Conservation (phyloP, 2,113 vertebrate species). For the Gobio gobio region DNA sequence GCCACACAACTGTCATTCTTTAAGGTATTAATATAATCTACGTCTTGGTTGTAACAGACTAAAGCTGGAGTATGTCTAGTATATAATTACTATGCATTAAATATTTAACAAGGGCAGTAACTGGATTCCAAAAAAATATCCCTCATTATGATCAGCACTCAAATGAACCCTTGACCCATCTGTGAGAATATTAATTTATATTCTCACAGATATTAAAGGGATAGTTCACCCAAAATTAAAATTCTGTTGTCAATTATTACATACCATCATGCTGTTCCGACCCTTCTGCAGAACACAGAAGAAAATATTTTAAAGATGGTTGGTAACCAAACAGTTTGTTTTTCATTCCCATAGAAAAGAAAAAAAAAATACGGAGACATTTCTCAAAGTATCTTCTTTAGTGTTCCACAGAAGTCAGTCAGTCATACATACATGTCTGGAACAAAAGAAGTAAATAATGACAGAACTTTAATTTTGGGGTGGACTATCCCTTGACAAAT, state of each 20-base stretch:
- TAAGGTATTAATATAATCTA: background rate
- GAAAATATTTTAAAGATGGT: background rate
- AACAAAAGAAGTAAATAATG: background rate
- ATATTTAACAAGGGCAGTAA: constrained; percentile 15
- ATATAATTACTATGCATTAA: constrained; percentile 10
- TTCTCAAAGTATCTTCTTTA: background rate
- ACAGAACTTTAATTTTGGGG: background rate
- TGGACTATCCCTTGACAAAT: background rate
- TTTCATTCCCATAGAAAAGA: too few relatives aligned
- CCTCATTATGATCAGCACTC: background rate
- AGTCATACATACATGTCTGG: background rate
- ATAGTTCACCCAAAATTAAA: background rate
- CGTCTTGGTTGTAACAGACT: constrained; percentile 18
- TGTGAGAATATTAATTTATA: background rate
- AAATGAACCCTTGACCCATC: background rate
- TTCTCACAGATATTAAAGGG: background rate
- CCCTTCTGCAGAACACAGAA: background rate
- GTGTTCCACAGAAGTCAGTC: background rate
- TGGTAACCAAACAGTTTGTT: background rate
- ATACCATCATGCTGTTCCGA: background rate
- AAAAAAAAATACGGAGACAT: background rate
- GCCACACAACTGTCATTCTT: constrained; percentile 2
- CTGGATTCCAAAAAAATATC: constrained; percentile 1
- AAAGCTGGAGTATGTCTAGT: constrained; percentile 17
- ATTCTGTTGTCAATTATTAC: background rate